These are phyloP conservation scores for Sciaenops ocellatus DNA, from an alignment of 2,797 vertebrate genomes.

Conservation along the genomic window DNA sequence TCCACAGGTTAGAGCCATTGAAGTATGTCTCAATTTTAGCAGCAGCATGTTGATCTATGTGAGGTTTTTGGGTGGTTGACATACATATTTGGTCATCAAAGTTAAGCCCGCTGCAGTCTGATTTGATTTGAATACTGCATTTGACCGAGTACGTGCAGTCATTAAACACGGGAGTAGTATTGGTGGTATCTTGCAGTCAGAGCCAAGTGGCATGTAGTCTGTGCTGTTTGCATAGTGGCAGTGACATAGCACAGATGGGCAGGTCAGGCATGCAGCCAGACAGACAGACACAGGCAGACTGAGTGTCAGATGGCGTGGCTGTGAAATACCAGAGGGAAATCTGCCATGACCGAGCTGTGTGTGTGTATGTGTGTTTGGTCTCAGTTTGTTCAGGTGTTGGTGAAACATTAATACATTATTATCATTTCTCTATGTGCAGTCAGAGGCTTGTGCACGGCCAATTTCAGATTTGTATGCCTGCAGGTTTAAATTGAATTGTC, in stretches of 20 bases:
- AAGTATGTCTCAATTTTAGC: background rate
- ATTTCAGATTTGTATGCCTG: background rate
- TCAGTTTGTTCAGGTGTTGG: constrained; percentile 39
- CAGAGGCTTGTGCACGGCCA: background rate
- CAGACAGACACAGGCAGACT: background rate
- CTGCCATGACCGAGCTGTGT: constrained; percentile 14
- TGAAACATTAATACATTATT: background rate
- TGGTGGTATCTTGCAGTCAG: background rate
- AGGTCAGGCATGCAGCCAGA: constrained; percentile 47
- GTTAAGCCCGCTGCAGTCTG: background rate
- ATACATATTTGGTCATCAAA: background rate
- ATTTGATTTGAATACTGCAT: background rate
- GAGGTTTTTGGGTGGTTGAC: background rate
- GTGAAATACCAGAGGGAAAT: constrained; percentile 42
- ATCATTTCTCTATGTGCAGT: background rate
- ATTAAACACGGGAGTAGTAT: constrained; percentile 6
- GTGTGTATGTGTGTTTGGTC: background rate
- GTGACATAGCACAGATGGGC: constrained; percentile 57
- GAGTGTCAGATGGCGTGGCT: constrained; percentile 51
- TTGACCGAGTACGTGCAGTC: background rate
- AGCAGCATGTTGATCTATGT: no score
- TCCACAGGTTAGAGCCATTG: background rate
- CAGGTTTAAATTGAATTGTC: background rate
- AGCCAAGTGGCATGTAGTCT: constrained; percentile 25
- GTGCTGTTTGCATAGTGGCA: constrained; percentile 50